Percentiles rank a stretch among this genome's conserved stretches.
Evolutionary conservation across 1,140 invertebrate genomes (phyloP).

Genomic region (Drosophila ohnishii): DNA sequence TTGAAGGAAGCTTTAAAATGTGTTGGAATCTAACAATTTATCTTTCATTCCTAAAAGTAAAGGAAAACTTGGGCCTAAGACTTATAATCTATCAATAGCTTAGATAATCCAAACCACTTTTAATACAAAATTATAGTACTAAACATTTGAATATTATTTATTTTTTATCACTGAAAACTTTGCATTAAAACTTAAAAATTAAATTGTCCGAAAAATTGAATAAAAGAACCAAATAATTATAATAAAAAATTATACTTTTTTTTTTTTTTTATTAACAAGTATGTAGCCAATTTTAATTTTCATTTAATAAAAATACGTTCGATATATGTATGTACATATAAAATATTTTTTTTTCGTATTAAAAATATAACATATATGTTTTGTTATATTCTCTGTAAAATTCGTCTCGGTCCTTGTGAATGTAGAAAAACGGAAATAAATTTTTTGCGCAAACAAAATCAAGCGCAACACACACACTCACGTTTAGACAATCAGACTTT

Average conservation of each 20-base stretch:
- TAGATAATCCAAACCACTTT: not conserved
- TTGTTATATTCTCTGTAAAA: not conserved
- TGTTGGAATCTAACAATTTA: accelerated
- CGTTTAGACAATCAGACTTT: constrained; percentile 45
- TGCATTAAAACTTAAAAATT: no score
- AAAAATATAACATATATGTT: no score
- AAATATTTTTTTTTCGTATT: no score
- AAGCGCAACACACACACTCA: constrained; percentile 31
- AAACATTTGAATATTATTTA: not conserved
- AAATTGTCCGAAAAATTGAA: no score
- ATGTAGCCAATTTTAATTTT: not conserved
- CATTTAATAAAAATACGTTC: not conserved
- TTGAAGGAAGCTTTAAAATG: no score
- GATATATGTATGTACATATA: no score
- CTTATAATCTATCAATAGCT: not conserved
- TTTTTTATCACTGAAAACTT: no score
- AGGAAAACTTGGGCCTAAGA: not conserved
- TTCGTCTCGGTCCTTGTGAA: not conserved
- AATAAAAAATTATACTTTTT: no score
- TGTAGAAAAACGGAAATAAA: constrained; percentile 38
- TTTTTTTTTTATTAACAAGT: no score
- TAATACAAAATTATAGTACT: not conserved
- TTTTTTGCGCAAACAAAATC: constrained; percentile 67
- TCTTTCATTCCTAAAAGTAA: not conserved
- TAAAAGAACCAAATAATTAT: no score